Percentiles rank a stretch among this genome's conserved stretches.
Conservation (phyloP, 2,113 vertebrate genomes). For the Anarhynchus alexandrinus region DNA sequence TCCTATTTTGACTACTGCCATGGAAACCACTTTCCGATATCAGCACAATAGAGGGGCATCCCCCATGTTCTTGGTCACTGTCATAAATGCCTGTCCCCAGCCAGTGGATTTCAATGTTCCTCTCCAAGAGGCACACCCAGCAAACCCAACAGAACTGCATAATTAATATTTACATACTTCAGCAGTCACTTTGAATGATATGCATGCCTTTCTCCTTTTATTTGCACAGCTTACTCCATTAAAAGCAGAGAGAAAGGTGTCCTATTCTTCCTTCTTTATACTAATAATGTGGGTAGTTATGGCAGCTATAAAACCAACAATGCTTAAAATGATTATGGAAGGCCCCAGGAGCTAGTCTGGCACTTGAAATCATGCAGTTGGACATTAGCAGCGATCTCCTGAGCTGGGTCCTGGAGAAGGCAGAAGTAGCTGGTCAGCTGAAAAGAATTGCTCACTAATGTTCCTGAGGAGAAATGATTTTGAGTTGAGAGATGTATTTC, state of each 20-base stretch:
- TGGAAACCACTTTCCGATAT: slow-evolving; percentile 3
- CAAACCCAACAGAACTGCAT: neutral
- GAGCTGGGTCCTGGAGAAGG: neutral
- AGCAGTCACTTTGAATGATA: neutral
- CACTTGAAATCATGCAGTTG: neutral
- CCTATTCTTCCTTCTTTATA: neutral
- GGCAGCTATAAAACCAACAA: neutral
- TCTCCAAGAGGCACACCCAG: neutral
- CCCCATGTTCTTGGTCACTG: neutral
- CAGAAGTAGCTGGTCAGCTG: neutral
- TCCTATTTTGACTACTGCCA: slow-evolving; percentile 37
- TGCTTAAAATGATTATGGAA: neutral
- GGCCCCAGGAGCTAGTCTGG: neutral
- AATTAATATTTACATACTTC: neutral
- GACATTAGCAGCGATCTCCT: neutral
- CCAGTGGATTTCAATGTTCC: neutral
- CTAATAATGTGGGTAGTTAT: neutral
- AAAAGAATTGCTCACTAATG: neutral
- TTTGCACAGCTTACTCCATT: neutral
- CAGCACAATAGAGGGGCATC: neutral
- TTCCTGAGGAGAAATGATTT: neutral
- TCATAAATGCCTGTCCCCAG: neutral
- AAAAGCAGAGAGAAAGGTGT: neutral
- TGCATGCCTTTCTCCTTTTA: neutral
- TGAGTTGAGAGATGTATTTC: neutral